A percentile compares a stretch with the other conserved stretches of the same genome.
Conservation (phyloP, 1,140 invertebrate genomes). For the Conus betulinus region DNA sequence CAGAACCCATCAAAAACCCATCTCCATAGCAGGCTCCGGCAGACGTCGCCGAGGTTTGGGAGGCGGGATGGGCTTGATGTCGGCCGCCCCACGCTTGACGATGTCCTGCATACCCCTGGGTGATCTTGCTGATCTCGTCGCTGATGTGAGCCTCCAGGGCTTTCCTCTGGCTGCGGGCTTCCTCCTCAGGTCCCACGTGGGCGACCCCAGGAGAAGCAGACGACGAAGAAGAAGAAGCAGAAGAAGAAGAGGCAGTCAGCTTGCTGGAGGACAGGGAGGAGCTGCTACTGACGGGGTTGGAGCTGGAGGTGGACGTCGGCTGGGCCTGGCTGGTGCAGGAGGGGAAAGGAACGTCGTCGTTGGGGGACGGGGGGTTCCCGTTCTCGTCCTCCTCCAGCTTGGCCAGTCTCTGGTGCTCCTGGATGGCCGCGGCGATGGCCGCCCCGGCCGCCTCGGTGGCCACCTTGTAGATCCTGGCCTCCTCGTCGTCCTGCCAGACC, state of each 20-base stretch:
- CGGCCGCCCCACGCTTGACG: conserved; percentile 42
- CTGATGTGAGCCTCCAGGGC: conserved; percentile 44
- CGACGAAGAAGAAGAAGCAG: background rate
- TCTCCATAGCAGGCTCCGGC: conserved; percentile 65
- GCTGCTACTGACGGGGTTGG: conserved; percentile 25
- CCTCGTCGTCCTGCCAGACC: conserved; percentile 25
- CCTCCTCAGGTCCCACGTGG: background rate
- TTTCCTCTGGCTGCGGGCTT: conserved; percentile 28
- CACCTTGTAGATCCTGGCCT: conserved; percentile 16
- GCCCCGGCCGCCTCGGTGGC: conserved; percentile 28
- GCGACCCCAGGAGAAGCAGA: background rate
- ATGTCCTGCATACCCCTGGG: conserved; percentile 53
- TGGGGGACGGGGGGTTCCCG: conserved; percentile 34
- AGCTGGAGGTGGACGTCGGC: background rate
- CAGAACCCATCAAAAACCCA: conserved; percentile 43
- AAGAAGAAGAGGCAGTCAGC: background rate
- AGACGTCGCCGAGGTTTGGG: conserved; percentile 63
- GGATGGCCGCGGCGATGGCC: conserved; percentile 34
- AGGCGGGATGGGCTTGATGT: conserved; percentile 54
- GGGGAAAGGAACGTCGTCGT: conserved; percentile 35
- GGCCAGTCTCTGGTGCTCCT: conserved; percentile 23
- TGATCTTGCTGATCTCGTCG: conserved; percentile 51
- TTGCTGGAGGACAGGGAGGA: background rate
- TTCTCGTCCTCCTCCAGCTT: conserved; percentile 33
- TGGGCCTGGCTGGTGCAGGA: conserved; percentile 46